phyloP scores from a whole-genome alignment of 2,113 vertebrate species.

The Charina bottae region DNA sequence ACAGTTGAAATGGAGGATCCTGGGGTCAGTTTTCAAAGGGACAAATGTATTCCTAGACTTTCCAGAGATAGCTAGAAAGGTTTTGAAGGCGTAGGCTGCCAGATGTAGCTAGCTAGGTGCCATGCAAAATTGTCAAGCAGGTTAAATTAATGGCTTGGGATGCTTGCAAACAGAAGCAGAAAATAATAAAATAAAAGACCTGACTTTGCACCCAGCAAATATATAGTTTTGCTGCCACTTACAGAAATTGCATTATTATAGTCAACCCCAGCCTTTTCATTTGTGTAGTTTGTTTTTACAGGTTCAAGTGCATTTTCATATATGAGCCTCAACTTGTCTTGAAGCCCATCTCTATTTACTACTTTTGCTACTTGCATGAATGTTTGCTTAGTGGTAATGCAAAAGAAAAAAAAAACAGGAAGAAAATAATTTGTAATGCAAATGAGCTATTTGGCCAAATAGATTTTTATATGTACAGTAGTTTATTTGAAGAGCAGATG shows the following conservation, averaged over 20 bases:
- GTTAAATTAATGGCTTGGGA: not conserved
- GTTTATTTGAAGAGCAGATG: not conserved
- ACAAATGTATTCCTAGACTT: not conserved
- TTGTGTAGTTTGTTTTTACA: not conserved
- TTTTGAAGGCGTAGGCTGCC: conserved; percentile 10
- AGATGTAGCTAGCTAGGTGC: not conserved
- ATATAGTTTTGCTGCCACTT: not conserved
- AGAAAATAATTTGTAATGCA: not conserved
- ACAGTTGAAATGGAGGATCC: not conserved
- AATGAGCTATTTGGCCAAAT: not conserved
- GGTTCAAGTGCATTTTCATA: not conserved
- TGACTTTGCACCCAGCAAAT: not conserved
- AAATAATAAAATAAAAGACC: not conserved
- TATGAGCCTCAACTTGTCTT: not conserved
- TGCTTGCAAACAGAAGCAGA: not conserved
- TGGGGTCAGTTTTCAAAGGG: conserved; percentile 2
- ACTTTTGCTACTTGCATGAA: not conserved
- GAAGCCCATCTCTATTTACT: not conserved
- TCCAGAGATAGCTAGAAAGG: not conserved
- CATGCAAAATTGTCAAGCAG: not conserved
- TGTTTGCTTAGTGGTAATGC: not conserved
- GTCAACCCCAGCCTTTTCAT: not conserved
- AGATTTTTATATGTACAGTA: not conserved
- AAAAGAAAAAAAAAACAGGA: not conserved
- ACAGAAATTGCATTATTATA: not conserved